Base-by-base conservation (phyloP, 1,140 invertebrate species). In the Melitaea cinxia region DNA sequence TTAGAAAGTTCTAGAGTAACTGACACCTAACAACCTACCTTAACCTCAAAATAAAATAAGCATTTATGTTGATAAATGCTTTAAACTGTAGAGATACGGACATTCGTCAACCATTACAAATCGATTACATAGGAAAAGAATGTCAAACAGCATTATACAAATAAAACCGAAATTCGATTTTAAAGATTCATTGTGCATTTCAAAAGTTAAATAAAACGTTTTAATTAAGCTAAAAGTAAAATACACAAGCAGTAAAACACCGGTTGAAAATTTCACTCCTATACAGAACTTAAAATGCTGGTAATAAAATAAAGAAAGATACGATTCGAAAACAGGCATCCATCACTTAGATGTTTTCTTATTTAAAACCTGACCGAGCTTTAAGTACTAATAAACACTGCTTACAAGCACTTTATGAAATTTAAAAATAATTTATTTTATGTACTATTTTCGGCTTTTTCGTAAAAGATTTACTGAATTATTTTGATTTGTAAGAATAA, bases 191-290 rank as follows among this genome's bases (percentile, higher is more conserved):
- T 24, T 23, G 15, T 50, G 9, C 21, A 50, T 24, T 50, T 0
- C 47, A 12, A 50, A 24, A 50, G 47, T 50, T n/a, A 50, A 50
- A 50, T 50, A 50, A 50, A 50, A 50, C 47, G 47, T 23, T 50
- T 50, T 50, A 50, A 50, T 50, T 50, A 42, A 7, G 37, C 17
- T 42, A 42, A 42, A 42, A 42, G 37, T 42, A 42, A 42, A 42
- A 6, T 42, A 42, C 14, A 42, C 37, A 42, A 17, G 2, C 37
- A 5, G 37, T 17, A 42, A 42, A 42, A 42, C 17, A 42, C 37
- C 37, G 37, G 15, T 42, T 42, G 37, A 42, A 42, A 42, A 9
- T 17, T 42, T 42, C 37, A 6, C 37, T 42, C 37, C 37, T 42
- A 17, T 17, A 42, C 14, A 42, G 37, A 42, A 15, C 37, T 42